Evolutionary conservation across 1,140 invertebrate species (phyloP).

Genomic region (Drosophila arawakana): DNA sequence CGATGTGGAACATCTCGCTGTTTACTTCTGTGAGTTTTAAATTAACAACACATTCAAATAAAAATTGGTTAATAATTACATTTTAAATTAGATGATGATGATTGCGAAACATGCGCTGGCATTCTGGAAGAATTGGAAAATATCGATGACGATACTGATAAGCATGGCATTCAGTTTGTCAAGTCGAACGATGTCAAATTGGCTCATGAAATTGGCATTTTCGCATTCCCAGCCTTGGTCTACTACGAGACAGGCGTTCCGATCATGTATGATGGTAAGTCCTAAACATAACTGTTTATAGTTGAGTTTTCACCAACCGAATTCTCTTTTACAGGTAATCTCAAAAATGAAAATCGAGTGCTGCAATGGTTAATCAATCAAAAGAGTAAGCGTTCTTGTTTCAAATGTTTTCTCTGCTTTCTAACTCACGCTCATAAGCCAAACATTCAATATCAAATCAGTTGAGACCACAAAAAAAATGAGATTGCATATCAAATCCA

Average conservation of each 20-base stretch:
- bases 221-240: slow-evolving; percentile 94
- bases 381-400: slow-evolving; percentile 92
- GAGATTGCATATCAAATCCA: slow-evolving; percentile 41
- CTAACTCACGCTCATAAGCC: slow-evolving; percentile 75
- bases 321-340: slow-evolving; percentile 91
- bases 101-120: slow-evolving; percentile 92
- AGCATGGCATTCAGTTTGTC: slow-evolving; percentile 96
- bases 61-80: slow-evolving; percentile 20
- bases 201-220: slow-evolving; percentile 95
- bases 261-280: slow-evolving; percentile 97
- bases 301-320: not conserved
- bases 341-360: slow-evolving; percentile 97
- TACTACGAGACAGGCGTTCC: slow-evolving; percentile 97
- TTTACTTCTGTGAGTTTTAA: slow-evolving; percentile 92
- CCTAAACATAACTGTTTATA: not conserved
- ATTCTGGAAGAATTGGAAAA: slow-evolving; percentile 96
- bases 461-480: slow-evolving; percentile 47
- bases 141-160: slow-evolving; percentile 97
- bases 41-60: not conserved
- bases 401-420: slow-evolving; percentile 74
- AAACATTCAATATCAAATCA: slow-evolving; percentile 67
- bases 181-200: slow-evolving; percentile 95
- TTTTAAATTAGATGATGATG: slow-evolving; percentile 90
- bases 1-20: slow-evolving; percentile 95
- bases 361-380: slow-evolving; percentile 97